These are phyloP conservation scores for Anser cygnoides DNA, from an alignment of 2,113 vertebrate species.

Conservation along the genomic window DNA sequence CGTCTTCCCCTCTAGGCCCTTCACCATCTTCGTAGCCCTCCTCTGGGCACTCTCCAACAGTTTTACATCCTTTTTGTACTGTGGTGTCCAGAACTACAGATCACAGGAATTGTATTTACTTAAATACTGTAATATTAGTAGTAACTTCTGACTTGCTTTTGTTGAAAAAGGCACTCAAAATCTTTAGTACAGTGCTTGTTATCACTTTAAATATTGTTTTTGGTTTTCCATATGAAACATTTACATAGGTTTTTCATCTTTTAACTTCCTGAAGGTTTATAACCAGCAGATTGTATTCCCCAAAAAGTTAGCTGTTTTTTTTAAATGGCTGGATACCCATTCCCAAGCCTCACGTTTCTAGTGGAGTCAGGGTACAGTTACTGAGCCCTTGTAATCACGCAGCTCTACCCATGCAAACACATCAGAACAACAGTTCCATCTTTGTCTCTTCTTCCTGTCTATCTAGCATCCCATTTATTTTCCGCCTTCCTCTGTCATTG, in stretches of 20 bases:
- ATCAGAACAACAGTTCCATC: neutral
- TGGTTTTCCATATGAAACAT: neutral
- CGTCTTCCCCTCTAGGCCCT: too few species aligned
- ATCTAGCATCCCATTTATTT: neutral
- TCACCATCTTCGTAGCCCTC: too few species aligned
- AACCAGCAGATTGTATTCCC: neutral
- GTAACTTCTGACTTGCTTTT: neutral
- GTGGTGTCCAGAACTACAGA: neutral
- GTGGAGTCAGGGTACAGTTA: neutral
- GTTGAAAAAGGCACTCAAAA: neutral
- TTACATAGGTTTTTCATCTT: neutral
- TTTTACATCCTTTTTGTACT: too few species aligned
- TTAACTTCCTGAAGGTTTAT: neutral
- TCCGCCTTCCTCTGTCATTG: neutral
- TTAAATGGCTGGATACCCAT: neutral
- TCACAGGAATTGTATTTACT: neutral
- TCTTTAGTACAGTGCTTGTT: neutral
- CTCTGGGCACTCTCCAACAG: too few species aligned
- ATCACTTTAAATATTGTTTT: neutral
- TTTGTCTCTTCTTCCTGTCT: neutral
- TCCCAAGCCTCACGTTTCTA: neutral
- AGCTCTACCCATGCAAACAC: neutral
- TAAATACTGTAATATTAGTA: neutral
- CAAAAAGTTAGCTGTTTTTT: rapidly evolving
- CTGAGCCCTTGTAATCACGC: neutral